A percentile compares a stretch with the other conserved stretches of the same genome.
Conservation (phyloP, 2,888 invertebrate species). For the Oligia latruncula region DNA sequence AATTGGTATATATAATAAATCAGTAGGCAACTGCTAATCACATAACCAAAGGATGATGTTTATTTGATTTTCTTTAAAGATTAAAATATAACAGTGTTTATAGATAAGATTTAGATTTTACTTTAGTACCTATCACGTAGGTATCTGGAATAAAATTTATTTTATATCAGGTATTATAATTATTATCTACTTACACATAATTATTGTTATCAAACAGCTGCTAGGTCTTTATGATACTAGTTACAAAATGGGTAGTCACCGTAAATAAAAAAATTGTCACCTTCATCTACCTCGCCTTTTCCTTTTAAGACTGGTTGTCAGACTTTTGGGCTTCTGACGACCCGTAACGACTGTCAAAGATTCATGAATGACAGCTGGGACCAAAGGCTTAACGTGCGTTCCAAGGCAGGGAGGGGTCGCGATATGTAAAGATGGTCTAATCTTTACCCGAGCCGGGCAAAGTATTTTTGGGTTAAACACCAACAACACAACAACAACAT, state of each 20-base stretch:
- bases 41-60: background rate
- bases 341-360: too few species aligned
- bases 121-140: background rate
- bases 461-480: too few species aligned
- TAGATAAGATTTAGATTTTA: background rate
- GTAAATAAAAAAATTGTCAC: background rate
- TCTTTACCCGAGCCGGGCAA: too few species aligned
- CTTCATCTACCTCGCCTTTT: background rate
- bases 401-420: too few species aligned
- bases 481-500: too few species aligned
- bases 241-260: background rate
- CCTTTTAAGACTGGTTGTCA: too few species aligned
- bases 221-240: background rate
- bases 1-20: background rate
- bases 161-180: background rate
- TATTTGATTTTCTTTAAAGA: conserved; percentile 9
- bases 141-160: background rate
- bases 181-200: background rate
- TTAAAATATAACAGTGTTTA: background rate
- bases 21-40: background rate
- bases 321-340: too few species aligned
- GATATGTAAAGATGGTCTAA: too few species aligned
- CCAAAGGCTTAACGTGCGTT: too few species aligned
- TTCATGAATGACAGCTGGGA: too few species aligned
- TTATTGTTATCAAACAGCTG: background rate